A percentile compares a stretch with the other conserved stretches of the same genome.
Evolutionary conservation across 2,888 invertebrate species (phyloP).

Genomic region (Epirrhoe tristata): DNA sequence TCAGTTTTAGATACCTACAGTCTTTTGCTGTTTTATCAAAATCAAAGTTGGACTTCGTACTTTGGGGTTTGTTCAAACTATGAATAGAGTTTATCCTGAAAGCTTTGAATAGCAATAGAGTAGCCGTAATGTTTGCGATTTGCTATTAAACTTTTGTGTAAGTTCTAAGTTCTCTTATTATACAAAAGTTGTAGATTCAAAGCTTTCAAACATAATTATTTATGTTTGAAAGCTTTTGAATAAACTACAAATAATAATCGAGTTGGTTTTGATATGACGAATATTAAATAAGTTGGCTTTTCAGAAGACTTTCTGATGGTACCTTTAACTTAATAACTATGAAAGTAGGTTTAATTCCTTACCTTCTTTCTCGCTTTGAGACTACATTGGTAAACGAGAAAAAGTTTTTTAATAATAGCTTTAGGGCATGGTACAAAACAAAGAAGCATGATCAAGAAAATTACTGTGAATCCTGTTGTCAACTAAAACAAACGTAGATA

Average conservation of each 20-base stretch:
- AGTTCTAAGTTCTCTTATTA: not conserved
- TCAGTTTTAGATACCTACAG: too few relatives aligned
- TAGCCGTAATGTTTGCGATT: constrained; percentile 9
- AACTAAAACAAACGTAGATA: not conserved
- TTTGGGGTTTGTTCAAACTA: constrained; percentile 3
- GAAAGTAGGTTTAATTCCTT: not conserved
- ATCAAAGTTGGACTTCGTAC: too few relatives aligned
- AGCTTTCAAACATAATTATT: not conserved
- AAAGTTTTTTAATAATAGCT: not conserved
- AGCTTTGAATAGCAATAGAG: constrained; percentile 29
- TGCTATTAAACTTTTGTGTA: constrained; percentile 23
- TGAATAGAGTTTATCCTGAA: constrained; percentile 18
- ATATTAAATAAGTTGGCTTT: constrained; percentile 1
- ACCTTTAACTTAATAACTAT: not conserved
- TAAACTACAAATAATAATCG: not conserved
- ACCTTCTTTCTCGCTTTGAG: not conserved
- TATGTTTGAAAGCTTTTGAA: constrained; percentile 13
- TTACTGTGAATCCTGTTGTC: too few relatives aligned
- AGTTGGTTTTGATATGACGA: not conserved
- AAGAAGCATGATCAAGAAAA: too few relatives aligned
- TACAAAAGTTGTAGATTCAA: too few relatives aligned
- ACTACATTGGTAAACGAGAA: not conserved
- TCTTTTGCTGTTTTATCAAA: too few relatives aligned
- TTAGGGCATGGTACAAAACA: not conserved
- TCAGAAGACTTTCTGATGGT: not conserved